Evolutionary conservation across 2,888 invertebrate genomes (phyloP).

Genomic region (Spilosoma lubricipeda): DNA sequence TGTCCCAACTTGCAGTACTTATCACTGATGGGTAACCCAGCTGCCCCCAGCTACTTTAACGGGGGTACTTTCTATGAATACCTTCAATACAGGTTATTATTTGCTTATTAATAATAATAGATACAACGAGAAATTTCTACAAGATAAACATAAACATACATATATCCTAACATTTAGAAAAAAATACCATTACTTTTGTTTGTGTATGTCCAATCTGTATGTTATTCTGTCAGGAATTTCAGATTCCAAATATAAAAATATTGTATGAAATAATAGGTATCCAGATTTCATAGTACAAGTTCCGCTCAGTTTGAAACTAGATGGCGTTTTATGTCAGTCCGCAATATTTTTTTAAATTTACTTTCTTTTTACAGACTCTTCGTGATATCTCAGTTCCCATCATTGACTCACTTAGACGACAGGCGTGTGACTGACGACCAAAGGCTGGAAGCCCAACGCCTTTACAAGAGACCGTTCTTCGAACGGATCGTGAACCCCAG

Average conservation of each 20-base stretch:
- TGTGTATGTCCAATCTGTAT: too few relatives aligned
- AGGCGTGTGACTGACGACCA: slow-evolving; percentile 89
- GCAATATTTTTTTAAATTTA: not conserved
- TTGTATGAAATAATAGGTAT: too few relatives aligned
- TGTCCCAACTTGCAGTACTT: slow-evolving; percentile 91
- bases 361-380: slow-evolving; percentile 86
- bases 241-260: too few relatives aligned
- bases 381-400: slow-evolving; percentile 90
- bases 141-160: too few relatives aligned
- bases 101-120: too few relatives aligned
- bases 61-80: slow-evolving; percentile 92
- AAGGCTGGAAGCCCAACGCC: slow-evolving; percentile 86
- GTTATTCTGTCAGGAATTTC: too few relatives aligned
- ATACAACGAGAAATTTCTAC: too few relatives aligned
- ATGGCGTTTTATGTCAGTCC: too few relatives aligned
- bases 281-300: too few relatives aligned
- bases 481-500: slow-evolving; percentile 77
- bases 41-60: slow-evolving; percentile 91
- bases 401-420: slow-evolving; percentile 90
- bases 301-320: too few relatives aligned
- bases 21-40: slow-evolving; percentile 94
- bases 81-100: slow-evolving; percentile 89
- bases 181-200: too few relatives aligned
- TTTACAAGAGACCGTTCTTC: slow-evolving; percentile 87
- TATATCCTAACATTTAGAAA: too few relatives aligned